phyloP scores from a whole-genome alignment of 1,140 invertebrate species.

The Chymomyza costata region DNA sequence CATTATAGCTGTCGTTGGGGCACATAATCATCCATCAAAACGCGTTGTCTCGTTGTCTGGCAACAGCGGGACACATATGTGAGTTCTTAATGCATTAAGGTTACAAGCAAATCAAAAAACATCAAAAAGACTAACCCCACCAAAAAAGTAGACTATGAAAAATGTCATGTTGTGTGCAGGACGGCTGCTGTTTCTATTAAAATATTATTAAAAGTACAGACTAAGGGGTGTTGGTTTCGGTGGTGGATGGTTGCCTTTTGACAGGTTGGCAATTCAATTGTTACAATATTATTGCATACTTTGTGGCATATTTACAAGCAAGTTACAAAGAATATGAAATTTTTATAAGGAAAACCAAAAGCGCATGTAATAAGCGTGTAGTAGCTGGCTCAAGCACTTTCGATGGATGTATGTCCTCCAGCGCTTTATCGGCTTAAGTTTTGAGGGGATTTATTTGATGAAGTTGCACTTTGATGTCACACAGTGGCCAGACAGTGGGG shows the following conservation, averaged over 20 bases:
- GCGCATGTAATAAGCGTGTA: constrained; percentile 7
- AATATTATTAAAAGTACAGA: constrained; percentile 50
- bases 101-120: constrained; percentile 16
- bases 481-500: constrained; percentile 1
- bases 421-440: constrained; percentile 32
- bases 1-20: no score
- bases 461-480: constrained; percentile 55
- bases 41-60: constrained; percentile 21
- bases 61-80: background rate
- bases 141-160: constrained; percentile 19
- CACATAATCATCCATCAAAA: constrained; percentile 42
- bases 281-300: constrained; percentile 45
- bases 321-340: no score
- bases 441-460: constrained; percentile 41
- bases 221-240: background rate
- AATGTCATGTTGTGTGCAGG: constrained; percentile 14
- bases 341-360: no score
- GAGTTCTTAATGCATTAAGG: constrained; percentile 3
- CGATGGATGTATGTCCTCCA: constrained; percentile 3
- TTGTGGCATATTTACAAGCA: constrained; percentile 37
- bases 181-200: constrained; percentile 42
- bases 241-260: background rate
- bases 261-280: constrained; percentile 44
- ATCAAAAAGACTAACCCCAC: constrained; percentile 31
- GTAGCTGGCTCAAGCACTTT: constrained; percentile 6